These are phyloP conservation scores for Therioaphis trifolii DNA, from an alignment of 2,888 invertebrate genomes.

Conservation along the genomic window DNA sequence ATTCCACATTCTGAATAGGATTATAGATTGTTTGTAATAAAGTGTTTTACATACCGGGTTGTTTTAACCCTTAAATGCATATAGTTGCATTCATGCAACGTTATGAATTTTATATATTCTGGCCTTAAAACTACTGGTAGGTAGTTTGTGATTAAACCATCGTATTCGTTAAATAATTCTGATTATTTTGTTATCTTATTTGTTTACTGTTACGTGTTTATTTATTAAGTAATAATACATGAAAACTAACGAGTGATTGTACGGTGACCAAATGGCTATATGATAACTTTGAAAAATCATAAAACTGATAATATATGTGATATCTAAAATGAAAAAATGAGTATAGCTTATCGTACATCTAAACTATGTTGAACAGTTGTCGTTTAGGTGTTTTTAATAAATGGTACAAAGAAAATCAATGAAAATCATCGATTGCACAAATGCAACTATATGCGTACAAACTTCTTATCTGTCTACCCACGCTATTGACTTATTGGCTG, in stretches of 20 bases:
- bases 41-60: conserved; percentile 34
- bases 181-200: too few species aligned
- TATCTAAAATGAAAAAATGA: not conserved
- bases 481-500: not conserved
- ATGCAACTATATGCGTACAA: conserved; percentile 9
- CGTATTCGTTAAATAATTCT: too few species aligned
- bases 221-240: too few species aligned
- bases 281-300: conserved; percentile 8
- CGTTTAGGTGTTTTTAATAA: not conserved
- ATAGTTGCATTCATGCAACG: too few species aligned
- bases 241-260: too few species aligned
- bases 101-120: too few species aligned
- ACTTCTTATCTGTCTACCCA: conserved; percentile 4
- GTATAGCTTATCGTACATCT: not conserved
- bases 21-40: conserved; percentile 35
- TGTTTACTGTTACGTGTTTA: too few species aligned
- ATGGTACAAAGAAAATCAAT: not conserved
- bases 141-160: too few species aligned
- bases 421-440: not conserved
- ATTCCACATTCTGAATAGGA: conserved; percentile 8
- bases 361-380: not conserved
- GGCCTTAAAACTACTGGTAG: too few species aligned
- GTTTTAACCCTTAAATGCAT: too few species aligned
- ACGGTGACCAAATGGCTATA: too few species aligned
- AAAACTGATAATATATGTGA: conserved; percentile 11